Evolutionary conservation across 2,888 invertebrate genomes (phyloP).

Genomic region (Tinea pellionella): DNA sequence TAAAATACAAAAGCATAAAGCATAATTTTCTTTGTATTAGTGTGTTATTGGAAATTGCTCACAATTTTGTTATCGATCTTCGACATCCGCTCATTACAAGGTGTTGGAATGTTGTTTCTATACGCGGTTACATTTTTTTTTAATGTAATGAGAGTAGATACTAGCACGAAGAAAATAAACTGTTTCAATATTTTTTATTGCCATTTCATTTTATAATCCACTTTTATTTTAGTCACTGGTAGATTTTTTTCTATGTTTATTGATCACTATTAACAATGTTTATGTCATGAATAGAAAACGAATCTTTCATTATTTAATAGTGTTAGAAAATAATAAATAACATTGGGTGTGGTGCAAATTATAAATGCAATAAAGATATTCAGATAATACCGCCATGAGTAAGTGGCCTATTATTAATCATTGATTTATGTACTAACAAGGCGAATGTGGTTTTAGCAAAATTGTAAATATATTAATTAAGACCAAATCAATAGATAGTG

Average conservation of each 20-base stretch:
- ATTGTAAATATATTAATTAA: conserved; percentile 15
- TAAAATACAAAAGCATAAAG: neutral
- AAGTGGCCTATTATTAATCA: conserved; percentile 37
- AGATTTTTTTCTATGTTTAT: too few species aligned
- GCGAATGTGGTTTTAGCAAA: conserved; percentile 29
- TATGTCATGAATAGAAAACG: neutral
- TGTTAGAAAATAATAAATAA: neutral
- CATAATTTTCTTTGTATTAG: neutral
- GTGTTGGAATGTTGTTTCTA: conserved; percentile 58
- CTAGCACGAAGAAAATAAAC: too few species aligned
- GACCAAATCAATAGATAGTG: neutral
- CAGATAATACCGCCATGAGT: conserved; percentile 21
- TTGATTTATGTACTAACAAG: conserved; percentile 40
- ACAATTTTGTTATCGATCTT: conserved; percentile 61
- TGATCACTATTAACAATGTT: neutral
- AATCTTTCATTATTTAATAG: conserved; percentile 5
- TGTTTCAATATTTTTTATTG: too few species aligned
- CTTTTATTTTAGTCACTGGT: too few species aligned
- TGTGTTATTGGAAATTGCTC: conserved; percentile 16
- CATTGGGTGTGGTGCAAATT: conserved; percentile 15
- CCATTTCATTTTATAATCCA: too few species aligned
- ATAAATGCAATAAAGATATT: conserved; percentile 53
- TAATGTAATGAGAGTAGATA: neutral
- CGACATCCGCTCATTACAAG: conserved; percentile 65
- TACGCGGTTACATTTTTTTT: conserved; percentile 22